Conservation (phyloP, 2,113 vertebrate genomes). For the Chinchilla lanigera region DNA sequence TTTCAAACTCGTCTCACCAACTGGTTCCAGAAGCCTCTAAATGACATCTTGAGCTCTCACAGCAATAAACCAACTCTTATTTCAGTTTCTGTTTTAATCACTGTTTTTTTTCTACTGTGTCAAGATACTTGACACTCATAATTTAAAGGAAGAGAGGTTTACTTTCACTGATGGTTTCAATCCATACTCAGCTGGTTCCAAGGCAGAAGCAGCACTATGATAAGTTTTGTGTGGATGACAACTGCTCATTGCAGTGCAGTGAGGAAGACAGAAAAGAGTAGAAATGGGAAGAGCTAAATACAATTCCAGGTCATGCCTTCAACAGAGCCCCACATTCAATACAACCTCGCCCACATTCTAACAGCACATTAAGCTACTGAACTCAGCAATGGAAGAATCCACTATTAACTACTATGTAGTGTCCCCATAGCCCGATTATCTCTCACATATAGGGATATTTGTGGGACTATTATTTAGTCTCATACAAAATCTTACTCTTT, state of each 20-base stretch:
- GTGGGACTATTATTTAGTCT: background rate
- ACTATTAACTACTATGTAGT: background rate
- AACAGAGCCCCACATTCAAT: background rate
- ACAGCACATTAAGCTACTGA: background rate
- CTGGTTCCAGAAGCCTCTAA: background rate
- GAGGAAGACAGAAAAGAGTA: background rate
- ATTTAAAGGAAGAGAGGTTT: too few species aligned
- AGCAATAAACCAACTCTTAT: background rate
- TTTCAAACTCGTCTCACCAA: background rate
- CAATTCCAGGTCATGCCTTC: background rate
- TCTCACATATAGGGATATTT: background rate
- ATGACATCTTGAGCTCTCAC: background rate
- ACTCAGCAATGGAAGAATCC: background rate
- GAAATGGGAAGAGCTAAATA: too few species aligned
- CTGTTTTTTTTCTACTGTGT: background rate
- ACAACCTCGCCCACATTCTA: background rate
- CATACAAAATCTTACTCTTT: too few species aligned
- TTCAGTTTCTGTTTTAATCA: background rate
- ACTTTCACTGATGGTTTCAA: too few species aligned
- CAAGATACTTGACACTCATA: background rate
- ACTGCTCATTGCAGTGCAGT: background rate
- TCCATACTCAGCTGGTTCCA: too few species aligned
- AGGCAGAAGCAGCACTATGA: background rate
- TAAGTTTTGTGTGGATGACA: background rate
- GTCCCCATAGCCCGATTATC: background rate